Base-by-base conservation (phyloP, 2,888 invertebrate genomes). In the Hipparchia sbordonii region DNA sequence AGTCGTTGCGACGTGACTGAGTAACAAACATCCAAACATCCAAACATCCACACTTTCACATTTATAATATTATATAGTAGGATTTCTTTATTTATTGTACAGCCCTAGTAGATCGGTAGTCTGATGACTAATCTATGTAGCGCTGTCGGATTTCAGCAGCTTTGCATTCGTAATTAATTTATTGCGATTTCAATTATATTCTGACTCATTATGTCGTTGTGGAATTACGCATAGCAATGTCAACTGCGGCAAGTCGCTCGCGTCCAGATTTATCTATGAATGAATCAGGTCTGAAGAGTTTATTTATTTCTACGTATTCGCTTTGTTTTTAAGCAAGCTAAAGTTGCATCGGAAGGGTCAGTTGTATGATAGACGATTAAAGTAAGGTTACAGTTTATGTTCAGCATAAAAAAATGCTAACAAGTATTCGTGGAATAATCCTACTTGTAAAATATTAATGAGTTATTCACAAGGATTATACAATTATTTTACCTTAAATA, bases 151-250 rank as follows among this genome's bases (percentile, higher is more conserved):
- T 78, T 79, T 78, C 78, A 78, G 75, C 68, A 72, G 76, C 60
- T 80, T 80, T 79, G 76, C 76, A 79, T 79, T 76, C 69, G 72
- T 78, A 81, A 80, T 81, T 79, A 80, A 80, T 80, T 80, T 78
- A 80, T 74, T 67, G 75, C 74, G 61, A 61, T 74, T 68, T 73
- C 74, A 76, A 76, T 76, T 76, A 76, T 71, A 70, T 63, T 67
- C 46, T 71, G 74, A 74, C 69, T 76, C 76, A 76, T 74, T 74
- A 71, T 48, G 70, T 63, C 66, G 48, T 62, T 59, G 60, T 67
- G 33, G 52, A 67, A 70, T 72, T 74, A 70, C 67, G 67, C 52
- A 63, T 73, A 63, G 62, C 70, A 52, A 61, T 51, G 61, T 65
- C 63, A 33, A 65, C 51, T 57, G n/a, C 33, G 33, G 13, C 54